phyloP scores from a whole-genome alignment of 1,140 invertebrate genomes.

The Ooceraea biroi region DNA sequence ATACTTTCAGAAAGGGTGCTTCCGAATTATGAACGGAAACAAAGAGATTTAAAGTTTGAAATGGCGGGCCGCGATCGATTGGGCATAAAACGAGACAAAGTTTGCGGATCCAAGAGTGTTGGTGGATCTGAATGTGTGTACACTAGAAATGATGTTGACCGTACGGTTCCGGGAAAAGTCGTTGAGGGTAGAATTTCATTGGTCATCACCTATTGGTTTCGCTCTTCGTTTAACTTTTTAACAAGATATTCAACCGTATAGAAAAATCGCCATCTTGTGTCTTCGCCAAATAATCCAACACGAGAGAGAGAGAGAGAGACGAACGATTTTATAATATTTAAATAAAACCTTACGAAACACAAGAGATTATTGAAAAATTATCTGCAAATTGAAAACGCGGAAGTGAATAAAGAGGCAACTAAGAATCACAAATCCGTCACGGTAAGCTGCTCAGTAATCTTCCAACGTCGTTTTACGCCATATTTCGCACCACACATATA shows the following conservation, averaged over 20 bases:
- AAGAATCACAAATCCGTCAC: slow-evolving; percentile 74
- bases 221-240: slow-evolving; percentile 55
- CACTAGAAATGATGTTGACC: slow-evolving; percentile 80
- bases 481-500: slow-evolving; percentile 74
- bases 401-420: background rate
- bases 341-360: slow-evolving; percentile 13
- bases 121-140: slow-evolving; percentile 77
- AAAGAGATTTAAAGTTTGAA: slow-evolving; percentile 79
- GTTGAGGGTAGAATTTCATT: slow-evolving; percentile 40
- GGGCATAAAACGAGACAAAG: slow-evolving; percentile 79
- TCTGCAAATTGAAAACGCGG: background rate
- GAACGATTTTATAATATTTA: background rate
- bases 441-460: slow-evolving; percentile 78
- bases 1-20: slow-evolving; percentile 70
- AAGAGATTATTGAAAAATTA: background rate
- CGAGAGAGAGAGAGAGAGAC: no score
- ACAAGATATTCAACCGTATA: slow-evolving; percentile 19
- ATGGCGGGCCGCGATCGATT: slow-evolving; percentile 75
- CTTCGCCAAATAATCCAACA: slow-evolving; percentile 7
- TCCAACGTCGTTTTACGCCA: slow-evolving; percentile 77
- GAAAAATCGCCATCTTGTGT: background rate
- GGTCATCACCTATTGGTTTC: slow-evolving; percentile 36
- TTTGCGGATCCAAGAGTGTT: slow-evolving; percentile 71
- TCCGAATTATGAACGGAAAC: slow-evolving; percentile 78
- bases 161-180: slow-evolving; percentile 67